Evolutionary conservation across 2,888 invertebrate species (phyloP).

Genomic region (Aspidapion aeneum): DNA sequence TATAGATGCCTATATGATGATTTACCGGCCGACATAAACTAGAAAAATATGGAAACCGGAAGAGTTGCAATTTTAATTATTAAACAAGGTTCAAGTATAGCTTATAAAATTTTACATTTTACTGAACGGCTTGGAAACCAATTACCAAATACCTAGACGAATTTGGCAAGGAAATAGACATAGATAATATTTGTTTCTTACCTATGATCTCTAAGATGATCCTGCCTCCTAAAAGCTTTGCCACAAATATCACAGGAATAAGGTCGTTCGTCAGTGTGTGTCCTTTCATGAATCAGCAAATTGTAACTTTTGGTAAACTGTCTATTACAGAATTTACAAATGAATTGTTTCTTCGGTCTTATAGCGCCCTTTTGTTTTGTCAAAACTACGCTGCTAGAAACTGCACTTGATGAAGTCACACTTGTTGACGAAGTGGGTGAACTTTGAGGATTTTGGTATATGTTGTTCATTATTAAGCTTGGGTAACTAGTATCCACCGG

Average conservation of each 20-base stretch:
- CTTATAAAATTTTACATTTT: too few species aligned
- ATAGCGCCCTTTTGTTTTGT: conserved; percentile 43
- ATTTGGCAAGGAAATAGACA: too few species aligned
- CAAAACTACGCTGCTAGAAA: conserved; percentile 49
- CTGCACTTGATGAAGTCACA: conserved; percentile 48
- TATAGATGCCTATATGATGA: too few species aligned
- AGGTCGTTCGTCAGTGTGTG: conserved; percentile 96
- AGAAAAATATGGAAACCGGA: too few species aligned
- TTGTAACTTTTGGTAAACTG: conserved; percentile 99
- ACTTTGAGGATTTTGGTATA: conserved; percentile 55
- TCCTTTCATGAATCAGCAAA: conserved; percentile 93
- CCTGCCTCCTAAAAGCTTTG: conserved; percentile 95
- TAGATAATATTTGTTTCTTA: too few species aligned
- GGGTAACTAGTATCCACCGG: conserved; percentile 66
- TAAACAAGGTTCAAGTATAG: too few species aligned
- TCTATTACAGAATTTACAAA: conserved; percentile 96
- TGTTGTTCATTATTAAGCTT: conserved; percentile 66
- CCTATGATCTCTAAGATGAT: conserved; percentile 92
- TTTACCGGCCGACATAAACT: too few species aligned
- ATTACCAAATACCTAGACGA: too few species aligned
- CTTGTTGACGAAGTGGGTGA: conserved; percentile 50
- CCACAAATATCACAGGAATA: conserved; percentile 98
- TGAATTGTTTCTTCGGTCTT: conserved; percentile 81
- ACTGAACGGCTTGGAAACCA: too few species aligned
- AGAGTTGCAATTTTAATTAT: too few species aligned